Base-by-base conservation (phyloP, 2,113 vertebrate genomes). In the Tetraodon nigroviridis region DNA sequence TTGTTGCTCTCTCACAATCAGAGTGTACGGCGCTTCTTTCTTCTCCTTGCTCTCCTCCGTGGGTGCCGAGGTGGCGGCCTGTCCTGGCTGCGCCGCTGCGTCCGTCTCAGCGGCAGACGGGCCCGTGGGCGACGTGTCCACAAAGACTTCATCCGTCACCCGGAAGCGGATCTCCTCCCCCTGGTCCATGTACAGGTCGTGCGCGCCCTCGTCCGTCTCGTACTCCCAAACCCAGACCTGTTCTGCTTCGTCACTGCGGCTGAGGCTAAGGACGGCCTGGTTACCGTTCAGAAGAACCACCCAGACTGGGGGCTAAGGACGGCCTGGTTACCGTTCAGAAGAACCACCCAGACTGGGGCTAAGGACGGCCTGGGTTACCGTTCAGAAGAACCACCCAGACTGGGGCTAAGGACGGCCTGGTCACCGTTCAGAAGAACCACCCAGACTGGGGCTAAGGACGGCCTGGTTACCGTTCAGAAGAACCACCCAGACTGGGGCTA, bases 171-270 rank as follows among this genome's bases (percentile, higher is more conserved):
- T 92, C 73, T 99, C 95, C 83, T 99, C 97, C 0, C 97, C 95
- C 0, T 91, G 92, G 87, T 99, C 97, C 97, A 99, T 98, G 87
- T 98, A 99, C 62, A 99, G 92, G 87, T 99, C 97, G 0, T 99
- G 97, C 0, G 95, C 94, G 0, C 97, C 97, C 69, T 98, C 97
- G 11, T 99, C 97, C 0, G 96, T 98, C 88, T 98, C 96, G 0
- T 99, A 99, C 61, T 98, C 97, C 97, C 97, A 99, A 16, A 98
- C 90, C 97, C 97, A 99, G 47, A 99, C 95, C 73, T 98, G 96
- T 82, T 99, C 97, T 0, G 93, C 88, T 66, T 99, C 97, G 1
- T 99, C 97, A 0, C 97, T 99, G 85, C 16, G 15, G 17, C 49
- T 11, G n/a, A 2, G 14, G 89, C 90, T 87, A 93, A 94, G 89